Percentiles rank a stretch among this genome's conserved stretches.
phyloP scores from a whole-genome alignment of 2,888 invertebrate species.

The Achlya flavicornis region DNA sequence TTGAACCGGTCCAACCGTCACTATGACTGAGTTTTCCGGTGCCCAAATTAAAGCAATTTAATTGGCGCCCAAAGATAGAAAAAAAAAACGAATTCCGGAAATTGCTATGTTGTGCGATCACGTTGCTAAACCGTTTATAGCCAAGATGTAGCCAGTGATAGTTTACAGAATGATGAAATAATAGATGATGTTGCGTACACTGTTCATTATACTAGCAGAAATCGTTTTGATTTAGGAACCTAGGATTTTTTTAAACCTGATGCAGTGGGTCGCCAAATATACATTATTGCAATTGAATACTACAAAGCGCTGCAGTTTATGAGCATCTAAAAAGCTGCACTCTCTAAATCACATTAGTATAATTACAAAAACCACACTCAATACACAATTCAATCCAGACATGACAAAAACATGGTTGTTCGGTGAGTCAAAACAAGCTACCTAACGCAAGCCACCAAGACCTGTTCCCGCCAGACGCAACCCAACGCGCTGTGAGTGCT shows the following conservation, averaged over 20 bases:
- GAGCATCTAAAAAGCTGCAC: background rate
- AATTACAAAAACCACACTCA: constrained; percentile 16
- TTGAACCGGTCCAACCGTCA: constrained; percentile 62
- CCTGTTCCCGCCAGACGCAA: constrained; percentile 60
- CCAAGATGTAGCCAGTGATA: background rate
- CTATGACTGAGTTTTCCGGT: constrained; percentile 54
- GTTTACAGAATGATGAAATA: background rate
- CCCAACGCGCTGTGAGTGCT: constrained; percentile 22
- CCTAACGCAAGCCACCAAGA: constrained; percentile 48
- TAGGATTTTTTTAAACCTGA: too few relatives aligned
- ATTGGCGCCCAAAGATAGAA: constrained; percentile 47
- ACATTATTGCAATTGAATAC: too few relatives aligned
- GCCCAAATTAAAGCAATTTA: constrained; percentile 61
- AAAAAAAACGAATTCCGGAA: constrained; percentile 63
- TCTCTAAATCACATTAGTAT: constrained; percentile 11
- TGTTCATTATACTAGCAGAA: too few relatives aligned
- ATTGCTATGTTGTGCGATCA: constrained; percentile 48
- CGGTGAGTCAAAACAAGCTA: constrained; percentile 36
- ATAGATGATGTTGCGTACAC: background rate
- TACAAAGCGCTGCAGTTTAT: too few relatives aligned
- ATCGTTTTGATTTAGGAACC: background rate
- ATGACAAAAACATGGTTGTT: constrained; percentile 35
- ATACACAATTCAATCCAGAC: constrained; percentile 28
- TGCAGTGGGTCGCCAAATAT: too few relatives aligned
- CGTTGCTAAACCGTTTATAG: constrained; percentile 12